phyloP scores from a whole-genome alignment of 2,797 vertebrate genomes.

The Austrolebias charrua region DNA sequence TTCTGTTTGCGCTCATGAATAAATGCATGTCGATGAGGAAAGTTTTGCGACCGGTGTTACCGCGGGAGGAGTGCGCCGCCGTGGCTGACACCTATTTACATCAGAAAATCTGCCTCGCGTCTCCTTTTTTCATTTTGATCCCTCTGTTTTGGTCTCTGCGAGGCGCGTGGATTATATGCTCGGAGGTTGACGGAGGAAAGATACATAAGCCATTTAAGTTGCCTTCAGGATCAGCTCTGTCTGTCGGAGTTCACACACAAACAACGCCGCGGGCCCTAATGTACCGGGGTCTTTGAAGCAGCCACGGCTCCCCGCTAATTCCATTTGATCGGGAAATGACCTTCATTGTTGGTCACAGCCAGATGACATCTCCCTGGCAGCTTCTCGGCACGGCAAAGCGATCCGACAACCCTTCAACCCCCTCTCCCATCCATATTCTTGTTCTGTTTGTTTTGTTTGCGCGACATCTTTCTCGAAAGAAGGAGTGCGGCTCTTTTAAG shows the following conservation, averaged over 20 bases:
- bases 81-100: conserved; percentile 25
- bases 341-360: conserved; percentile 68
- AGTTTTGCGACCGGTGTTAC: conserved; percentile 37
- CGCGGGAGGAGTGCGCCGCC: conserved; percentile 2
- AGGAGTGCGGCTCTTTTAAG: conserved; percentile 79
- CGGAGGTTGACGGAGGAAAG: conserved; percentile 30
- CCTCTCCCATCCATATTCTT: conserved; percentile 51
- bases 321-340: conserved; percentile 72
- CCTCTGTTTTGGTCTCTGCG: conserved; percentile 43
- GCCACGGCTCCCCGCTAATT: conserved; percentile 63
- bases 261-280: conserved; percentile 63
- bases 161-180: conserved; percentile 58
- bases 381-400: conserved; percentile 46
- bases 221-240: conserved; percentile 57
- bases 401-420: conserved; percentile 40
- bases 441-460: conserved; percentile 78
- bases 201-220: conserved; percentile 61
- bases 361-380: conserved; percentile 71
- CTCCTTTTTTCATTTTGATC: conserved; percentile 32
- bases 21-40: conserved; percentile 70
- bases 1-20: conserved; percentile 57
- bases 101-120: conserved; percentile 19
- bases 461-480: conserved; percentile 73
- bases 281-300: conserved; percentile 63
- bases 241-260: conserved; percentile 64